Evolutionary conservation across 2,888 invertebrate species (phyloP), one percentile per base, ranked within the genome.

Genomic region (Erpobdella octoculata): DNA sequence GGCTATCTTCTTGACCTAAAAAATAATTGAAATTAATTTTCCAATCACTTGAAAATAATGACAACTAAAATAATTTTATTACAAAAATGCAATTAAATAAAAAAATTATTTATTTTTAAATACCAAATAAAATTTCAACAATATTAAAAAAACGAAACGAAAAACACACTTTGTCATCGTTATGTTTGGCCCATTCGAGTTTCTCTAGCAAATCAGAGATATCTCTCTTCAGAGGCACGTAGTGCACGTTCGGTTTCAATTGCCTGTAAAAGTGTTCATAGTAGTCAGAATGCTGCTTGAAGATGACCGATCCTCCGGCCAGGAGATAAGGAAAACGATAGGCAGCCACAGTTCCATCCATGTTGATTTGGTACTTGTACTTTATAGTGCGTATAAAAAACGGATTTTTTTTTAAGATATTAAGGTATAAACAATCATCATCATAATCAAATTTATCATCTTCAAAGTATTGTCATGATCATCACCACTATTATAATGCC

Each of bases 281-380:
- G 83, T 91, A 96, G n/a, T 88, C 87, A 0, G 96, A 96, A 35
- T 91, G 88, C 84, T 94, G 94, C 84, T 97, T 97, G 18, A 97
- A 86, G 18, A 95, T 89, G 73, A 93, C 84, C 0, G 92, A 89
- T 78, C 91, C 91, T 0, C 95, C 94, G 61, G 88, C 91, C 74
- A 97, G 83, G 28, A 97, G 86, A 82, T 93, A 95, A 0, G 96
- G 95, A 76, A 94, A 87, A 74, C 96, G 87, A 83, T 96, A 97
- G 0, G 96, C 92, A 28, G 96, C 95, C 21, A 97, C 96, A 48
- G 95, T 93, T 21, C 97, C 97, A 85, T 97, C 97, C 71, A 97
- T 86, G 79, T 89, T 92, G 37, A 97, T 83, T 85, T 93, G 93
- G 83, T 94, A 97, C 85, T 95, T 95, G 82, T 91, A 92, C 94